A percentile compares a stretch with the other conserved stretches of the same genome.
These are phyloP conservation scores for Barbus barbus DNA, from an alignment of 2,113 vertebrate genomes.

Conservation along the genomic window DNA sequence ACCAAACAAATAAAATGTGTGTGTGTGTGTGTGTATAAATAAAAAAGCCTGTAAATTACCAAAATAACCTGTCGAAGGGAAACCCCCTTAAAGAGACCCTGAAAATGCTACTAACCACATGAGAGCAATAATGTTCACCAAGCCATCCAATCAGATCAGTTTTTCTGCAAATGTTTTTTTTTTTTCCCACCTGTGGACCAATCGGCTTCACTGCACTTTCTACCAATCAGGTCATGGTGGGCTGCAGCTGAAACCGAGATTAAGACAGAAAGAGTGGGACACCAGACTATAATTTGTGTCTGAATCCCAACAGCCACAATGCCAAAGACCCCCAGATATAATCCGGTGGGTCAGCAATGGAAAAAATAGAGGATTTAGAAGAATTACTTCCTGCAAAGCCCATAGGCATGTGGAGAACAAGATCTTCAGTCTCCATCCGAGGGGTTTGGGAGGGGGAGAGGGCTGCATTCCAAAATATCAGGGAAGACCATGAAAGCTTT, in stretches of 20 bases:
- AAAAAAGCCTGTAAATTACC: no score
- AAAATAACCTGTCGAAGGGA: neutral
- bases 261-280: neutral
- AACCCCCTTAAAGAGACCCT: neutral
- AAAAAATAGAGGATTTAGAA: neutral
- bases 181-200: neutral
- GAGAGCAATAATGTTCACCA: neutral
- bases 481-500: constrained; percentile 67
- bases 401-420: constrained; percentile 45
- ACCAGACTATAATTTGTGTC: neutral
- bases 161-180: neutral
- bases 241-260: neutral
- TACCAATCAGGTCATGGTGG: neutral
- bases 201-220: neutral
- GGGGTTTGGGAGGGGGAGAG: constrained; percentile 35
- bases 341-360: neutral
- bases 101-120: constrained; percentile 5
- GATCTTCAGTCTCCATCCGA: constrained; percentile 53
- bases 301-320: constrained; percentile 7
- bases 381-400: neutral
- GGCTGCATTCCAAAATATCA: constrained; percentile 70
- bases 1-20: no score
- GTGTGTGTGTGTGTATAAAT: no score
- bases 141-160: neutral
- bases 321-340: constrained; percentile 1